Percentiles rank a stretch among this genome's conserved stretches.
These are phyloP conservation scores for Cavia porcellus DNA, from an alignment of 2,113 vertebrate species.

Conservation along the genomic window DNA sequence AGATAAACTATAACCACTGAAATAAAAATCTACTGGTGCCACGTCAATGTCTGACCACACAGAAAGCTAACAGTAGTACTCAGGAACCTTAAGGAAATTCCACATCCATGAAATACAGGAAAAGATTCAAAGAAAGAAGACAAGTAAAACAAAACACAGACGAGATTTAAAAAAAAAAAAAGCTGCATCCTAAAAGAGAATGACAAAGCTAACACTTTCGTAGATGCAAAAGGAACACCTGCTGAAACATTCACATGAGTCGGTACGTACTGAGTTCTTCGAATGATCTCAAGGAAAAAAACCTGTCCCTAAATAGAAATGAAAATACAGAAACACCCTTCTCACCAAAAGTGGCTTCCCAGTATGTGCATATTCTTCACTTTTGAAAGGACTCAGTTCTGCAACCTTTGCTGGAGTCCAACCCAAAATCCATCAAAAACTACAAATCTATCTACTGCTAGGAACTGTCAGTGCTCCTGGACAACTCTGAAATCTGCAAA, in stretches of 20 bases:
- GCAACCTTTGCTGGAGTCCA: neutral
- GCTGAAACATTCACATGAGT: neutral
- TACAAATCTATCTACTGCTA: neutral
- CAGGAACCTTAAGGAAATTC: conserved; percentile 6
- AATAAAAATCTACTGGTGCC: neutral
- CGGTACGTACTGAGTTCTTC: neutral
- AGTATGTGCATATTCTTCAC: neutral
- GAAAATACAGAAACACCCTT: conserved; percentile 17
- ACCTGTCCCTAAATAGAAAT: neutral
- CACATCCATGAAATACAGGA: conserved; percentile 33
- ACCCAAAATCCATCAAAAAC: conserved; percentile 3
- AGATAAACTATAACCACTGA: neutral
- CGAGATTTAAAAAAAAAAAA: neutral
- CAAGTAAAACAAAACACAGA: neutral
- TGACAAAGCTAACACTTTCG: neutral
- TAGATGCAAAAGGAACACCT: neutral
- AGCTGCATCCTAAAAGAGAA: neutral
- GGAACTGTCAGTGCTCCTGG: conserved; percentile 13
- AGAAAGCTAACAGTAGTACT: neutral
- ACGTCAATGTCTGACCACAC: neutral
- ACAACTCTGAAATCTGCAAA: neutral
- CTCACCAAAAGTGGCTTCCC: neutral
- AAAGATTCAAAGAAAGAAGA: conserved; percentile 17
- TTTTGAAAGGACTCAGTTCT: conserved; percentile 8
- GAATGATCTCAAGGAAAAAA: neutral